These are phyloP conservation scores for Pygoscelis antarcticus DNA, from an alignment of 2,113 vertebrate species.

Conservation along the genomic window DNA sequence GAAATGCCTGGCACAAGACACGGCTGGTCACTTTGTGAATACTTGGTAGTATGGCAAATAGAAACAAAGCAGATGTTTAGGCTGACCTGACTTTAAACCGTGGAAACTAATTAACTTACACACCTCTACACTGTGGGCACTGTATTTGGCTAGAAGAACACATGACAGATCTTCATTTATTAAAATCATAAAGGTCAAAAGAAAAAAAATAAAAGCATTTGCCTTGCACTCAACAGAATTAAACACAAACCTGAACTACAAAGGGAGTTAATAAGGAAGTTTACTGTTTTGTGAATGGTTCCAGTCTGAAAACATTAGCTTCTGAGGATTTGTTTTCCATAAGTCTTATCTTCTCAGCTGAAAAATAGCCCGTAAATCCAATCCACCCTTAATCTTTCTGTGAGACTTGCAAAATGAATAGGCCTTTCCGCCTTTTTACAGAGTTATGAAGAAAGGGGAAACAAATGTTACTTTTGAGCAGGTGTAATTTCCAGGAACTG, in stretches of 20 bases:
- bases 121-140: rapidly evolving
- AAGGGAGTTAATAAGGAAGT: not conserved
- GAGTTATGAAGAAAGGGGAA: not conserved
- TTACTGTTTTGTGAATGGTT: not conserved
- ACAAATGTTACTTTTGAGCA: not conserved
- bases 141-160: not conserved
- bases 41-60: not conserved
- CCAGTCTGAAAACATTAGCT: not conserved
- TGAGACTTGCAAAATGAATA: not conserved
- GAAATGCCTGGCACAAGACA: not conserved
- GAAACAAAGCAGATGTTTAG: not conserved
- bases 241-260: not conserved
- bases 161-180: not conserved
- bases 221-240: not conserved
- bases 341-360: not conserved
- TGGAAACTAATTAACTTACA: not conserved
- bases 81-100: not conserved
- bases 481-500: not conserved
- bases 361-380: not conserved
- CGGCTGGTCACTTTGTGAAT: not conserved
- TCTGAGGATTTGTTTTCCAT: not conserved
- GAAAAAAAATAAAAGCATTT: not conserved
- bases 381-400: not conserved
- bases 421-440: not conserved
- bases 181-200: not conserved